These are phyloP conservation scores for Paedocypris micromegethes DNA, from an alignment of 2,797 vertebrate genomes.

Conservation along the genomic window DNA sequence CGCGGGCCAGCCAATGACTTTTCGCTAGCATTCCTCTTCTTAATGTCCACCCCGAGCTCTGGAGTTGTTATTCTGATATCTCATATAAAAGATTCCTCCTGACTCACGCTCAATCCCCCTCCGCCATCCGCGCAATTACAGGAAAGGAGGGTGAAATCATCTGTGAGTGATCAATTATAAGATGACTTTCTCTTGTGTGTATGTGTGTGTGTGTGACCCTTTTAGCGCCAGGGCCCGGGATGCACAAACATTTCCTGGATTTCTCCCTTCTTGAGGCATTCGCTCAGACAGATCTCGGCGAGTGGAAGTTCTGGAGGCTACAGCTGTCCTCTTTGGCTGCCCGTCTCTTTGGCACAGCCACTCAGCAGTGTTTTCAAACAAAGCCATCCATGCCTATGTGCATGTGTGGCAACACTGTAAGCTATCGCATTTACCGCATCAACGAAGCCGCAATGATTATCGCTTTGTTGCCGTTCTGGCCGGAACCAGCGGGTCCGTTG, in stretches of 20 bases:
- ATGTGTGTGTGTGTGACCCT: slow-evolving; percentile 32
- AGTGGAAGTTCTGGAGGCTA: slow-evolving; percentile 60
- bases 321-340: slow-evolving; percentile 61
- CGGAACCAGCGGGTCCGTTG: slow-evolving; percentile 28
- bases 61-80: slow-evolving; percentile 71
- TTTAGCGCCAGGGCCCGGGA: slow-evolving; percentile 48
- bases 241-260: slow-evolving; percentile 66
- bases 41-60: slow-evolving; percentile 61
- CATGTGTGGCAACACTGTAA: slow-evolving; percentile 66
- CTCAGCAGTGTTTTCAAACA: slow-evolving; percentile 40
- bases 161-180: slow-evolving; percentile 43
- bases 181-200: slow-evolving; percentile 17
- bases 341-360: slow-evolving; percentile 31
- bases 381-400: slow-evolving; percentile 26
- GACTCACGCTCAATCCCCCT: slow-evolving; percentile 41
- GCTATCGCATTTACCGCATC: slow-evolving; percentile 45
- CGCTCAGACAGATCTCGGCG: slow-evolving; percentile 44
- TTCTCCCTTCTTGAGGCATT: slow-evolving; percentile 47
- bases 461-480: slow-evolving; percentile 45
- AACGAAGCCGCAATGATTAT: slow-evolving; percentile 19
- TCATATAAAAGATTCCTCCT: slow-evolving; percentile 66
- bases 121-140: slow-evolving; percentile 63
- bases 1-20: slow-evolving; percentile 59
- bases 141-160: slow-evolving; percentile 46
- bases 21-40: slow-evolving; percentile 66